phyloP scores from a whole-genome alignment of 2,113 vertebrate species.

The Typhlomys cinereus region DNA sequence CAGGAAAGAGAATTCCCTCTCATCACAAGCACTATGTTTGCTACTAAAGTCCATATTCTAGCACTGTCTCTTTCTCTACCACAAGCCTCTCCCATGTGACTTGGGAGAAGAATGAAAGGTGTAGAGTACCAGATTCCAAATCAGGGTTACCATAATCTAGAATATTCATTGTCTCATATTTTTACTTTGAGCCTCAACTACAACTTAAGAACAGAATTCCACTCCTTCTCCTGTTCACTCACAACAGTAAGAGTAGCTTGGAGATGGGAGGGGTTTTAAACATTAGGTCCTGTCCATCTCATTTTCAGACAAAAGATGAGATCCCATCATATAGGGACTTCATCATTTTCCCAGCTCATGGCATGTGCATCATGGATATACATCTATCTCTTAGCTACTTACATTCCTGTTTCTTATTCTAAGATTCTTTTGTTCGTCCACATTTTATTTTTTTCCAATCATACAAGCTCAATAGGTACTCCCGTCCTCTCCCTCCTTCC shows the following conservation, averaged over 20 bases:
- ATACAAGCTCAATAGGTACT: no score
- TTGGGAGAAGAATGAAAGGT: not conserved
- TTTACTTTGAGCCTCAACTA: not conserved
- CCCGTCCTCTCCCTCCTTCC: no score
- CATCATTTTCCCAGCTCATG: not conserved
- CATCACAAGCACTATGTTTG: not conserved
- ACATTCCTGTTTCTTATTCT: not conserved
- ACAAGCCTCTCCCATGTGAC: not conserved
- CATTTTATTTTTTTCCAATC: no score
- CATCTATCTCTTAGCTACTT: not conserved
- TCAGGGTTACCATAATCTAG: not conserved
- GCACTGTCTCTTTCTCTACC: not conserved
- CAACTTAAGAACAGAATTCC: constrained; percentile 4
- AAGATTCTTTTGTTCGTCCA: no score
- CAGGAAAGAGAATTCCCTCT: not conserved
- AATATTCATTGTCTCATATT: not conserved
- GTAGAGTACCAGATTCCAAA: not conserved
- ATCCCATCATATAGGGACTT: not conserved
- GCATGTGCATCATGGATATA: not conserved
- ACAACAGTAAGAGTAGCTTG: not conserved
- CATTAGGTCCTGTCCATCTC: not conserved
- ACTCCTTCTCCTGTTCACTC: not conserved
- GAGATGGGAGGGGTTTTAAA: not conserved
- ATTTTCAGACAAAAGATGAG: not conserved
- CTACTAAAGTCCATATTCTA: not conserved